A percentile compares a stretch with the other conserved stretches of the same genome.
Evolutionary conservation across 2,888 invertebrate species (phyloP).

Genomic region (Trissolcus japonicus): DNA sequence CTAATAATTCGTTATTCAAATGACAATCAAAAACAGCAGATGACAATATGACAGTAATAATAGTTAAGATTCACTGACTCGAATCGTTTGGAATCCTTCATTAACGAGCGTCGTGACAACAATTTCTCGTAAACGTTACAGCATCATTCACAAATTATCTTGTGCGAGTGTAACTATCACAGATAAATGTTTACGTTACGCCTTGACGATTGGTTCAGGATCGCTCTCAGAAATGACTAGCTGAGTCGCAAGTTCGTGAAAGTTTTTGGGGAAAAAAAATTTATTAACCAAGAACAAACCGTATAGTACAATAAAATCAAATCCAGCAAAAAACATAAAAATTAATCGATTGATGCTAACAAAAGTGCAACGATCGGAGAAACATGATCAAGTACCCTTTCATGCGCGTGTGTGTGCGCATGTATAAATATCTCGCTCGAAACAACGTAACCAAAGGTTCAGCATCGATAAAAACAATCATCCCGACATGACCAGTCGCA

Average conservation of each 20-base stretch:
- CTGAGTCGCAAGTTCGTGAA: neutral
- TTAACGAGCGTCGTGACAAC: slow-evolving; percentile 11
- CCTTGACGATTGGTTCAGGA: neutral
- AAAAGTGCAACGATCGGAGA: slow-evolving; percentile 1
- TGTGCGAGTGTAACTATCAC: slow-evolving; percentile 52
- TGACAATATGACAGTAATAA: neutral
- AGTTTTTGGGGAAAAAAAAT: neutral
- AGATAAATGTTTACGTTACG: slow-evolving; percentile 33
- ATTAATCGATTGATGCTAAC: neutral
- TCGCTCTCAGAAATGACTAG: slow-evolving; percentile 18
- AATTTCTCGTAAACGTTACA: slow-evolving; percentile 46
- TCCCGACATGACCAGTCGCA: slow-evolving; percentile 26
- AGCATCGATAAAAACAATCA: slow-evolving; percentile 39
- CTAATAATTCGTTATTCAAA: neutral
- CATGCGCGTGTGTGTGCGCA: slow-evolving; percentile 50
- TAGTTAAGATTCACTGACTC: slow-evolving; percentile 3
- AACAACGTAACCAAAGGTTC: slow-evolving; percentile 44
- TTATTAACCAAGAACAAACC: neutral
- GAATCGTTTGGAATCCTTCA: slow-evolving; percentile 5
- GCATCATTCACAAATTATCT: slow-evolving; percentile 36
- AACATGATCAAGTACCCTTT: slow-evolving; percentile 48
- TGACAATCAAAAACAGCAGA: neutral
- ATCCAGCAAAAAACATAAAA: neutral
- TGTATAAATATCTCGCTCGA: slow-evolving; percentile 51
- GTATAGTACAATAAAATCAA: neutral